phyloP scores from a whole-genome alignment of 2,113 vertebrate genomes.

The Cichladusa arquata region DNA sequence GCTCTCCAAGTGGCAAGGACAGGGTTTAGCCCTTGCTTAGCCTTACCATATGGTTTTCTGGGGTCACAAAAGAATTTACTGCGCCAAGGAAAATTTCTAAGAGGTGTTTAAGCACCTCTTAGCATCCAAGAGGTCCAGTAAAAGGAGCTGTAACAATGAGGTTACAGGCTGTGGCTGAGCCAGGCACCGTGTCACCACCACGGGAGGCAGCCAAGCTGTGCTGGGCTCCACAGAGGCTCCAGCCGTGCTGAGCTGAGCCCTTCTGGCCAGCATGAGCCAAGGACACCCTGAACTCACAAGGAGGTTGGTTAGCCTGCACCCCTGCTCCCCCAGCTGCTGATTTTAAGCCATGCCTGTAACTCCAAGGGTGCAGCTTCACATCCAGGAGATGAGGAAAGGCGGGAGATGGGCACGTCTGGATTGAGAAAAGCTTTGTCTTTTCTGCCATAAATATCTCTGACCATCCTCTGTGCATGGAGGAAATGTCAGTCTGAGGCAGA shows the following conservation, averaged over 20 bases:
- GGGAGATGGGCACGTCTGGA: neutral
- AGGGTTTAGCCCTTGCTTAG: neutral
- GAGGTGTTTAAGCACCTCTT: neutral
- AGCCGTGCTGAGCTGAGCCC: neutral
- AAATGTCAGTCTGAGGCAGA: neutral
- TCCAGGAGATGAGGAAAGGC: neutral
- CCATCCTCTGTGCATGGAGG: neutral
- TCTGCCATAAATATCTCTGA: neutral
- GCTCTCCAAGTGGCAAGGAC: neutral
- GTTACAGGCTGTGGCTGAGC: neutral
- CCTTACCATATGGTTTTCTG: neutral
- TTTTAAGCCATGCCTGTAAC: neutral
- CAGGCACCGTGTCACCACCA: accelerated
- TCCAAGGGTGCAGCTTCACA: neutral
- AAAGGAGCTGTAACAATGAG: neutral
- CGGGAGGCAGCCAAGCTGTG: neutral
- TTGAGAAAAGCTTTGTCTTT: neutral
- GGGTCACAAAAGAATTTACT: neutral
- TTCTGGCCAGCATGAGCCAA: neutral
- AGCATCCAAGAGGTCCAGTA: neutral
- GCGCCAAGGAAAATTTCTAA: neutral
- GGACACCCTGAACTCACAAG: neutral
- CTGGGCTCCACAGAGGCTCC: neutral
- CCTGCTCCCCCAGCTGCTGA: neutral
- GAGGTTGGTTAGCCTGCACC: neutral